Evolutionary conservation across 2,888 invertebrate genomes (phyloP).

Genomic region (Eristalis arbustorum): DNA sequence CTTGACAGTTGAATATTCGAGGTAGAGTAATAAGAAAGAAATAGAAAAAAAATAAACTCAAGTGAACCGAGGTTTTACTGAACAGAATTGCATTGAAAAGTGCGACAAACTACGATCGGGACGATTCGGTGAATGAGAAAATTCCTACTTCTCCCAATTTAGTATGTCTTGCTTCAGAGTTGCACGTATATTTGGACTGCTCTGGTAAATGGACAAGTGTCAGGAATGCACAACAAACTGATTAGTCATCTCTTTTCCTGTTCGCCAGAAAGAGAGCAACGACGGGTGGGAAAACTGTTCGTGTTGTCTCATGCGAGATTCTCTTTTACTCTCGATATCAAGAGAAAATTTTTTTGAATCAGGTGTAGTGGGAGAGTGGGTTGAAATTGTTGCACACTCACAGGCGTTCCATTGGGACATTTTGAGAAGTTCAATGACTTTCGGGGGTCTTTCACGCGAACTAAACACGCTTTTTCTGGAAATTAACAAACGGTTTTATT

Average conservation of each 20-base stretch:
- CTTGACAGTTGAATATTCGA: conserved; percentile 14
- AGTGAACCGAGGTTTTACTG: neutral
- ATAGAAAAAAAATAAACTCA: neutral
- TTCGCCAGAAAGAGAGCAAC: neutral
- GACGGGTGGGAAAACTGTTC: neutral
- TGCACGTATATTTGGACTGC: neutral
- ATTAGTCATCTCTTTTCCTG: neutral
- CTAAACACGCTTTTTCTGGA: neutral
- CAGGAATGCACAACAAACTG: neutral
- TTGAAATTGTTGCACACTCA: neutral
- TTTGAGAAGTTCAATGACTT: neutral
- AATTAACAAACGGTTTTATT: too few relatives aligned
- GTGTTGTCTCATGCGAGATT: neutral
- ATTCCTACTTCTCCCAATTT: neutral
- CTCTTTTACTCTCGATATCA: neutral
- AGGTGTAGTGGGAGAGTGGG: neutral
- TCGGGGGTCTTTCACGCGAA: neutral
- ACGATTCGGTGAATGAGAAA: conserved; percentile 46
- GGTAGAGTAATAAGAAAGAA: neutral
- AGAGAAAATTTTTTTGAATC: neutral
- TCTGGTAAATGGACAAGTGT: neutral
- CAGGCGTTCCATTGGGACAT: neutral
- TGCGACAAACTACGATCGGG: conserved; percentile 24
- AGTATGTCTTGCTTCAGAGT: neutral
- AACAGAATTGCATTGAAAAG: conserved; percentile 6